Evolutionary conservation across 2,888 invertebrate genomes (phyloP).

Genomic region (Xylophagus ater): DNA sequence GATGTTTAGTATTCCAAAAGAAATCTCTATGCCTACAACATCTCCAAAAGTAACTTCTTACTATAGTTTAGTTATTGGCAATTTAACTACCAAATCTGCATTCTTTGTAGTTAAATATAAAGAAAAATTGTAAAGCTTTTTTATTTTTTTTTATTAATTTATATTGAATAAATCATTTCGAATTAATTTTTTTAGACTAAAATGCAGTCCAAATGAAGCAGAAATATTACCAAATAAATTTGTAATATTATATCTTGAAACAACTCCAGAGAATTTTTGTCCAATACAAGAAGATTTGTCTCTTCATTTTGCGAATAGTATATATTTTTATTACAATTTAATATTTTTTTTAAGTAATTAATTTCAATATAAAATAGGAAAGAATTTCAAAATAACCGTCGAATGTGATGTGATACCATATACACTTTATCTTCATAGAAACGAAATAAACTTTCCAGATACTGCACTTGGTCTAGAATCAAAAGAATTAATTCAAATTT

Average conservation of each 20-base stretch:
- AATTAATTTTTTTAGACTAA: too few species aligned
- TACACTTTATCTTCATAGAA: slow-evolving; percentile 2
- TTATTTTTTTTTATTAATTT: too few species aligned
- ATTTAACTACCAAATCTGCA: slow-evolving; percentile 1
- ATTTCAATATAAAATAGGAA: too few species aligned
- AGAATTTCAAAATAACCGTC: neutral
- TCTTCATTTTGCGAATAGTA: too few species aligned
- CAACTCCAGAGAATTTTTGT: slow-evolving; percentile 3
- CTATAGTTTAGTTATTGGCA: slow-evolving; percentile 9
- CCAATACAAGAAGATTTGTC: slow-evolving; percentile 6
- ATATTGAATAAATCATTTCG: too few species aligned
- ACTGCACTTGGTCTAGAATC: slow-evolving; percentile 21
- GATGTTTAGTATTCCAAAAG: neutral
- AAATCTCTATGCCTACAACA: slow-evolving; percentile 5
- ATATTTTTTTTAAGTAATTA: too few species aligned
- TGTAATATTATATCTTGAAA: neutral
- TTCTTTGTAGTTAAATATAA: too few species aligned
- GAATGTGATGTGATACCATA: slow-evolving; percentile 6
- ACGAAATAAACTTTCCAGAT: slow-evolving; percentile 17
- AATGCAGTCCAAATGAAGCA: too few species aligned
- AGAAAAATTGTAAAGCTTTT: too few species aligned
- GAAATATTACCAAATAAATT: too few species aligned
- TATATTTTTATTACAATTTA: too few species aligned
- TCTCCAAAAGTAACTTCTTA: slow-evolving; percentile 5
- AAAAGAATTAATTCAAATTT: slow-evolving; percentile 21